Base-by-base conservation (phyloP, 2,888 invertebrate species). In the Polydesmus complanatus region DNA sequence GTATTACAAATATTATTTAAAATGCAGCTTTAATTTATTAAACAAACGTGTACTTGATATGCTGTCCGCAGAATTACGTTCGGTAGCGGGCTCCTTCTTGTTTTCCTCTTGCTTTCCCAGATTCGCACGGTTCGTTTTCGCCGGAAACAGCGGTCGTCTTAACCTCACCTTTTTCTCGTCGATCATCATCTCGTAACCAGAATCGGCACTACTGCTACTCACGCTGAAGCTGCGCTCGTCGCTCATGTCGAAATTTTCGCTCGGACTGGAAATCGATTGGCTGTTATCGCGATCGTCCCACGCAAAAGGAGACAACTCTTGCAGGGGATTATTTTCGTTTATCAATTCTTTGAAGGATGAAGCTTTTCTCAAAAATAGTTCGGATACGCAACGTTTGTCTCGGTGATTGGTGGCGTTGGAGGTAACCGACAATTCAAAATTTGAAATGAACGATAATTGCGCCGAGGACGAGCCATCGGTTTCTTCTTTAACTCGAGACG, bases 161-260 rank as follows among this genome's bases (percentile, higher is more conserved):
- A 60, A 55, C 3, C 11, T 18, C 2, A 60, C 54, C 5, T 47
- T 23, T 52, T 55, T 53, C 23, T 55, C 52, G 55, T 60, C 60
- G 54, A 60, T 25, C 21, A 60, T 55, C 49, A 60, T 60, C 25
- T 55, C 54, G 19, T 49, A 37, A 37, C 37, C 37, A 37, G 37
- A 37, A 37, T 37, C 37, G 14, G 37, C 37, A 37, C 37, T 37
- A 37, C 37, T 37, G 14, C 37, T 37, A 14, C 8, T 14, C 5
- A 5, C 14, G 37, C 37, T 37, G 37, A 5, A 8, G 8, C 14
- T 37, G 14, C 14, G 8, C 8, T 37, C 37, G 37, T 8, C 37
- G 8, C 8, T 37, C 14, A 37, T 8, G 14, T 37, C 37, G 8
- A 14, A 14, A 37, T 14, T 37, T 37, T 14, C 8, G 37, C 14